Base-by-base conservation (phyloP, 2,888 invertebrate species). In the Tanytarsus gracilentus region DNA sequence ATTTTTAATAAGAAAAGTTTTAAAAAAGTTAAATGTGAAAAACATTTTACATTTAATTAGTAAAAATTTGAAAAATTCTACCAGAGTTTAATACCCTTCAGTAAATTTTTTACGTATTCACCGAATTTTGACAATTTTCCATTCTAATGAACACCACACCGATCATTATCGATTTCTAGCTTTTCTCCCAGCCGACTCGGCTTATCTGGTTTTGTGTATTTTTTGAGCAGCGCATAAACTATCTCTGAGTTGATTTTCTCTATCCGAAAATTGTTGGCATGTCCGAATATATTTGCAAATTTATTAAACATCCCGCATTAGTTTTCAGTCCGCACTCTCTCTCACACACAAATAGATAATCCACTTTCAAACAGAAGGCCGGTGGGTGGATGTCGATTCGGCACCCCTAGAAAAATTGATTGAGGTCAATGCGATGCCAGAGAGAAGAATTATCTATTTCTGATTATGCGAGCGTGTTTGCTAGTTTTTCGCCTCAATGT, bases 271-370 rank as follows among this genome's bases (percentile, higher is more conserved):
- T 14, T 36, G 36, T 16, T 36, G 36, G 14, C n/a, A 7, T 14
- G 16, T n/a, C 36, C 5, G 5, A 36, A 36, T 36, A 36, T 16
- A 44, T 56, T 56, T 56, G 40, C 8, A 40, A 26, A 40, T 56
- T 40, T 39, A 56, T 56, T 56, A 56, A 56, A 39, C 52, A 25
- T 14, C 55, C 39, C 40, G 14, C 55, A 55, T 55, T 55, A 55
- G 26, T 23, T 39, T 25, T 29, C 9, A 16, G n/a, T 36, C 21
- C 1, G 4, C 14, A 18, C 9, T 40, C 40, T 40, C 11, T 40
- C 7, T 8, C 14, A 8, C 16, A 18, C 18, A 18, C 18, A 16
- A 18, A 44, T 11, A 44, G n/a, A 33, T 33, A 33, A 33, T 33
- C 33, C 33, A 33, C 33, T 4, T n/a, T n/a, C 33, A 33, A 11